A percentile compares a stretch with the other conserved stretches of the same genome.
These are phyloP conservation scores for Drosophila triauraria DNA, from an alignment of 1,140 invertebrate genomes.

Conservation along the genomic window DNA sequence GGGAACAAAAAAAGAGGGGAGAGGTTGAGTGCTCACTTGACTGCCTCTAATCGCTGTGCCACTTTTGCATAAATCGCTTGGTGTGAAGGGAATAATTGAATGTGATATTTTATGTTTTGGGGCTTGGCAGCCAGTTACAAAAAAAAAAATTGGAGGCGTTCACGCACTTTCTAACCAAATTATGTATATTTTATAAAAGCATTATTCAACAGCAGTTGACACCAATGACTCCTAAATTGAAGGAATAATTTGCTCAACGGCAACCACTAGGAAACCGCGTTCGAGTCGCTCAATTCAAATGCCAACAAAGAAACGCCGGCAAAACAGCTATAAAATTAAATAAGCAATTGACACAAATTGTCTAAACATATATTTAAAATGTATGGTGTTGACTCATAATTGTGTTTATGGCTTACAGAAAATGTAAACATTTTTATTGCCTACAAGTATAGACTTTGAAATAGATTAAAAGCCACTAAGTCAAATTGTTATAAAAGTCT, in stretches of 20 bases:
- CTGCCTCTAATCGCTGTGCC: slow-evolving; percentile 22
- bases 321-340: slow-evolving; percentile 1
- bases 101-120: slow-evolving; percentile 34
- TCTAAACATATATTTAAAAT: not conserved
- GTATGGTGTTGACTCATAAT: not conserved
- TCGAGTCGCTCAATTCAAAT: slow-evolving; percentile 23
- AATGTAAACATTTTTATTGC: not conserved
- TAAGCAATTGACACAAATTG: slow-evolving; percentile 23
- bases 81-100: slow-evolving; percentile 42
- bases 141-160: slow-evolving; percentile 44
- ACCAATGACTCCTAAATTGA: slow-evolving; percentile 38
- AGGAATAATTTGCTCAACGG: slow-evolving; percentile 15
- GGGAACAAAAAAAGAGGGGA: not conserved
- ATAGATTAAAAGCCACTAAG: not conserved
- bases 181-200: slow-evolving; percentile 27
- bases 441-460: not conserved
- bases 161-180: slow-evolving; percentile 50
- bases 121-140: slow-evolving; percentile 53
- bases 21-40: not conserved
- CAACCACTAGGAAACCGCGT: slow-evolving; percentile 1
- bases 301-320: not conserved
- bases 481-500: not conserved
- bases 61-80: slow-evolving; percentile 68
- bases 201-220: slow-evolving; percentile 46
- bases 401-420: not conserved